These are phyloP conservation scores for Saturnia japonica DNA, from an alignment of 2,888 invertebrate genomes.

Conservation along the genomic window DNA sequence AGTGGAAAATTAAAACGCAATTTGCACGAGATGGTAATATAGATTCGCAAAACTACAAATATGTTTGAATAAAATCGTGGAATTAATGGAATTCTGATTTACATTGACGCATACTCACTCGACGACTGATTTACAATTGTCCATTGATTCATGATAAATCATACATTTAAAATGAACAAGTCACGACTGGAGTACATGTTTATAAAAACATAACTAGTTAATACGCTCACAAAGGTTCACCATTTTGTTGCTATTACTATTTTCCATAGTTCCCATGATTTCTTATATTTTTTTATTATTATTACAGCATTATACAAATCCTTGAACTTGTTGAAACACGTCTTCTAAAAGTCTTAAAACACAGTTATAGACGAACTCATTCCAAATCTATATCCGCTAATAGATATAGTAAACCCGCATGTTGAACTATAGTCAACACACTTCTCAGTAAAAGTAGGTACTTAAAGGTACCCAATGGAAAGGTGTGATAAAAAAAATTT, in stretches of 20 bases:
- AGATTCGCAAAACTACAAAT: not conserved
- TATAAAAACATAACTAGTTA: not conserved
- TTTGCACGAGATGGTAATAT: not conserved
- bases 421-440: not conserved
- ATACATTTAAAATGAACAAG: not conserved
- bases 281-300: not conserved
- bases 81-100: conserved; percentile 12
- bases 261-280: not conserved
- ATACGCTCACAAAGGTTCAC: not conserved
- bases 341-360: not conserved
- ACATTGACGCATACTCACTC: conserved; percentile 8
- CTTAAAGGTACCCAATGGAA: no score
- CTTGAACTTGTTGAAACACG: not conserved
- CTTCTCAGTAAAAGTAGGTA: not conserved
- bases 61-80: not conserved
- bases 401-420: not conserved
- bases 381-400: not conserved
- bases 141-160: conserved; percentile 7
- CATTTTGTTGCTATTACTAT: not conserved
- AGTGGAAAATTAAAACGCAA: not conserved
- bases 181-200: not conserved
- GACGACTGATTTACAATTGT: conserved; percentile 3
- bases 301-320: not conserved
- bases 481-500: no score
- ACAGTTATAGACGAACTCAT: not conserved